These are phyloP conservation scores for Gallinago undulata DNA, from an alignment of 2,113 vertebrate species.

Conservation along the genomic window DNA sequence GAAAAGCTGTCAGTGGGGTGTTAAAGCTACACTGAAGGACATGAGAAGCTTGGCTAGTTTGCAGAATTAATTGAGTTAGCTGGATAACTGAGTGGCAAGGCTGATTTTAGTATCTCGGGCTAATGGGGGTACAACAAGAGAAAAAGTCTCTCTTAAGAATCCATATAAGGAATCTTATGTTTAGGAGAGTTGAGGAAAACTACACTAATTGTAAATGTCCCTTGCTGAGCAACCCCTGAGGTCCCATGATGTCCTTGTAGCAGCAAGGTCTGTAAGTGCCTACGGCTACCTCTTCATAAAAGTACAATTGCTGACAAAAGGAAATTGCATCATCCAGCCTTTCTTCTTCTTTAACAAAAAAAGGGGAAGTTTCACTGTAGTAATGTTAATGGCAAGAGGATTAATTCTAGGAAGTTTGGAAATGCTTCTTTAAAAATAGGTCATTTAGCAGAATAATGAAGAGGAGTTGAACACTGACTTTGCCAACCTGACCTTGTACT, in stretches of 20 bases:
- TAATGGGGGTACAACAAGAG: neutral
- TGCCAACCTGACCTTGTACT: neutral
- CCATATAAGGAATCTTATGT: neutral
- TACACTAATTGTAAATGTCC: neutral
- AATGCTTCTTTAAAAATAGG: neutral
- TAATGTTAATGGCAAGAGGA: neutral
- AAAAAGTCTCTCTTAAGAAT: neutral
- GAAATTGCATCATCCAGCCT: constrained; percentile 10
- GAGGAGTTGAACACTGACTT: neutral
- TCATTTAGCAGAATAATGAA: neutral
- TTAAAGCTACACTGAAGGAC: neutral
- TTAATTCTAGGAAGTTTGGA: neutral
- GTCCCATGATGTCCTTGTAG: neutral
- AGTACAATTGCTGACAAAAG: neutral
- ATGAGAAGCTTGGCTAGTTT: neutral
- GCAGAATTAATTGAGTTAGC: neutral
- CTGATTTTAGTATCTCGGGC: neutral
- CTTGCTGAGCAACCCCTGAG: neutral
- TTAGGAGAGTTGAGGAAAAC: neutral
- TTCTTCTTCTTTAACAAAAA: neutral
- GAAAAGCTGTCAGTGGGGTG: neutral
- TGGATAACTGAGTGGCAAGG: neutral
- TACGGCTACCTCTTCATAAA: neutral
- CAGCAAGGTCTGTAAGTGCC: neutral
- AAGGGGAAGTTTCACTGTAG: neutral